Evolutionary conservation across 1,140 invertebrate species (phyloP).

Genomic region (Ooceraea biroi): DNA sequence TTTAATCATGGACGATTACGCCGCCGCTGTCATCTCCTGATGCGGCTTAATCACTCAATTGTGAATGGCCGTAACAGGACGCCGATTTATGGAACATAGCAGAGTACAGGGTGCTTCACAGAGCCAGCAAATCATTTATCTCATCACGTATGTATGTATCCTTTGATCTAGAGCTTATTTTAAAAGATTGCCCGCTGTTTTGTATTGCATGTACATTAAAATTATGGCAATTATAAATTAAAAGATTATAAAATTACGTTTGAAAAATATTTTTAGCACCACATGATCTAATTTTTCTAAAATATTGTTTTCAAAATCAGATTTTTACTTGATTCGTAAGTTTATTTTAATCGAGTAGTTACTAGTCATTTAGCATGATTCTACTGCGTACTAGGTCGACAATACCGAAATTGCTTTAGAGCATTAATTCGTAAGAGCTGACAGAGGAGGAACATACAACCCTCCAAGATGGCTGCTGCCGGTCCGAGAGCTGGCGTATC

Average conservation of each 20-base stretch:
- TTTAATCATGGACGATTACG: slow-evolving; percentile 68
- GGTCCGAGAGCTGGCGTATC: slow-evolving; percentile 79
- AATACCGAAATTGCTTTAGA: slow-evolving; percentile 78
- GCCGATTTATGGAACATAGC: not conserved
- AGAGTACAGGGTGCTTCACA: not conserved
- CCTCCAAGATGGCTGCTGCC: slow-evolving; percentile 85
- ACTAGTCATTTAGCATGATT: not conserved
- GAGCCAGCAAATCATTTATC: not conserved
- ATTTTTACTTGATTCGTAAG: not conserved
- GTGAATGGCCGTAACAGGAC: slow-evolving; percentile 37
- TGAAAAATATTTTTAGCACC: not conserved
- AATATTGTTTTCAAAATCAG: not conserved
- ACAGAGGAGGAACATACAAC: slow-evolving; percentile 77
- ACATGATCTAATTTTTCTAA: not conserved
- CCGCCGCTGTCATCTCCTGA: slow-evolving; percentile 80
- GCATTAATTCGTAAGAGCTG: slow-evolving; percentile 78
- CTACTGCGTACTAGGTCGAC: not conserved
- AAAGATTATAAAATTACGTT: not conserved
- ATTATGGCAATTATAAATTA: not conserved
- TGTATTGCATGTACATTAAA: too few relatives aligned
- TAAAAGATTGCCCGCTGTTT: too few relatives aligned
- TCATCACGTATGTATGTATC: not conserved
- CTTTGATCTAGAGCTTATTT: not conserved
- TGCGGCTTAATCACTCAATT: slow-evolving; percentile 82
- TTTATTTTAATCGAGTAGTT: not conserved